Evolutionary conservation across 35 echinoderm and acorn worm species (phyloP), one percentile per base, ranked within the genome.

Genomic region (Acanthaster planci): DNA sequence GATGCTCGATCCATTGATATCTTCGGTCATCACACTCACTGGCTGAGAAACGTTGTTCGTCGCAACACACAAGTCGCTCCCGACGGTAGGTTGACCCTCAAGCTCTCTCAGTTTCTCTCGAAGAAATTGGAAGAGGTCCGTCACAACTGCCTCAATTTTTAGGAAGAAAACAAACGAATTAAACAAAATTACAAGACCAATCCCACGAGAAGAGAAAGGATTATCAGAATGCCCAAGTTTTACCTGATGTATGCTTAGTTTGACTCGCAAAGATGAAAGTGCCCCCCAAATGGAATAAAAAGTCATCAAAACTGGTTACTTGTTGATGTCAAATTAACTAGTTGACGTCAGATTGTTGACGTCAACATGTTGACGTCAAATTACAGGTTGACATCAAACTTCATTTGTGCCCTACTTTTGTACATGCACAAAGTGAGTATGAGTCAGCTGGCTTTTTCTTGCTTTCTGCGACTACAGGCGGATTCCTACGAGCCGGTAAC

Each of bases 11-110:
- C 95, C 36, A 83, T 98, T 23, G 95, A 98, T 52, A 55, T 90
- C 27, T 78, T 80, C 75, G 76, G 80, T 7, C 83, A 90, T 29
- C 81, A 84, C 6, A 52, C 34, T 37, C 76, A 86, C 23, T 93
- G 95, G 89, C 47, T 97, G 5, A 44, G 91, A 19, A 88, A 88
- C 76, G 84, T 90, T 23, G 78, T 86, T 39, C 84, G 95, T 37
- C 52, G 92, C 16, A 98, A 86, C 84, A 91, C 91, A 44, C 95
- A 98, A 58, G 89, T 97, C 17, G 90, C 85, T 26, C 94, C 94
- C 10, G 94, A 97, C 37, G 84, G 94, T 95, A 51, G 55, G 84
- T 87, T 6, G 27, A 23, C 5, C 10, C 1, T 60, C 27, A 67
- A 44, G 2, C n/a, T 80, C 19, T 80, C 9, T 38, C 7, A 19